Base-by-base conservation (phyloP, 2,113 vertebrate genomes). In the Tenrec ecaudatus region DNA sequence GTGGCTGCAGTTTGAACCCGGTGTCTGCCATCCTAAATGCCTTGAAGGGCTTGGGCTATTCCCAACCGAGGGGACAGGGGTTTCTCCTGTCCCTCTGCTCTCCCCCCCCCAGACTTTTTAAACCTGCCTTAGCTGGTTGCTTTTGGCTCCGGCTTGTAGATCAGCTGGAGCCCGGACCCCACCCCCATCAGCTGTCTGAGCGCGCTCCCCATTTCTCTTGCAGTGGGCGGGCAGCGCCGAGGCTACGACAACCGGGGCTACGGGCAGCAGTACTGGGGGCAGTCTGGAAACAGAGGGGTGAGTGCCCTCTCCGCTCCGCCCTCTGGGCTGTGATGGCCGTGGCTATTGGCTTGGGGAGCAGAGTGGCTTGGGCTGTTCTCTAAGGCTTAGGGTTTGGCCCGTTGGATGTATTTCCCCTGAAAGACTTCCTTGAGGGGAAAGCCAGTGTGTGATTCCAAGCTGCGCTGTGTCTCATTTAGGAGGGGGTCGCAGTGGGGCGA, bases 231-330 rank as follows among this genome's bases (percentile, higher is more conserved):
- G 94, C 97, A 98, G 90, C 97, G 97, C 96, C 97, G 97, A 92
- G 97, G 97, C 92, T 98, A 97, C 94, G 97, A 97, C 96, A 97
- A 88, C 89, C 97, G 97, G 83, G 95, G 95, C 88, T 98, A 97
- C 77, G 97, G 97, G 91, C 98, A 97, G 95, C 97, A 97, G 95
- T 98, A 98, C 97, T 98, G 98, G 98, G 97, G 97, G 82, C 97
- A 97, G 95, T 96, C 97, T 97, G 96, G 96, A 94, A 96, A 76
- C 92, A 94, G 91, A 96, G 97, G 97, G 88, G 98, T 98, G 91
- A 97, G 97, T 97, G 94, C 91, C 86, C 95, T 84, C 96, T 95
- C 92, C 95, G 58, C 93, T 86, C 86, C 84, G 85, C 78, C 57
- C 92, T 95, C 94, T 91, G 93, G 95, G 94, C 94, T 10, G 62